These are phyloP conservation scores for Phoxinus phoxinus DNA, from an alignment of 2,113 vertebrate species.

Conservation along the genomic window DNA sequence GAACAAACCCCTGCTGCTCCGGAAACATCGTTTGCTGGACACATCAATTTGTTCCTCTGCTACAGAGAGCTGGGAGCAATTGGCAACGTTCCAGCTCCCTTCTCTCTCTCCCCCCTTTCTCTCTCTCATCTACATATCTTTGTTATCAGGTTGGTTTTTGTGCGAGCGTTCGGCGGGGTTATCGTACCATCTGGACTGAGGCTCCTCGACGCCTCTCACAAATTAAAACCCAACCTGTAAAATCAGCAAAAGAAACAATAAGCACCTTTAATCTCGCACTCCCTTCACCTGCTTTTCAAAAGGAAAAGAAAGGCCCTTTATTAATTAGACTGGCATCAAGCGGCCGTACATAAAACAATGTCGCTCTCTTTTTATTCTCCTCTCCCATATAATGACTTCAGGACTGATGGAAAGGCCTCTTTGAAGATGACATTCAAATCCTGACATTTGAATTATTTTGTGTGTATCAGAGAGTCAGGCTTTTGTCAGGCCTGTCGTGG, in stretches of 20 bases:
- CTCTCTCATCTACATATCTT: slow-evolving; percentile 96
- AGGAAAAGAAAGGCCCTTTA: slow-evolving; percentile 86
- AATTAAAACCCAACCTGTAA: slow-evolving; percentile 99
- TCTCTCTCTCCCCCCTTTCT: slow-evolving; percentile 67
- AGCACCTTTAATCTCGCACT: slow-evolving; percentile 97
- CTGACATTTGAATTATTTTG: slow-evolving; percentile 99
- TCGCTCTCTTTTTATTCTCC: slow-evolving; percentile 81
- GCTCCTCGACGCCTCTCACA: slow-evolving; percentile 91
- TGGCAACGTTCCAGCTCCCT: slow-evolving; percentile 86
- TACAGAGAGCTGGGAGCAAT: slow-evolving; percentile 89
- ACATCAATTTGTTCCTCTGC: slow-evolving; percentile 94
- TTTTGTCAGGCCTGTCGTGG: slow-evolving; percentile 70
- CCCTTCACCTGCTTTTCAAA: slow-evolving; percentile 90
- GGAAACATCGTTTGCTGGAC: slow-evolving; percentile 86
- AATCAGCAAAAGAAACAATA: slow-evolving; percentile 98
- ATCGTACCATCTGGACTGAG: slow-evolving; percentile 94
- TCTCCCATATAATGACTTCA: slow-evolving; percentile 88
- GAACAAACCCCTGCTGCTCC: slow-evolving; percentile 82
- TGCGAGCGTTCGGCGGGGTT: slow-evolving; percentile 87
- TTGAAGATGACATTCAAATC: slow-evolving; percentile 99
- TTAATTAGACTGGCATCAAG: slow-evolving; percentile 99
- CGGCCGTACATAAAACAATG: slow-evolving; percentile 97
- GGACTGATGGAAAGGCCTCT: slow-evolving; percentile 94
- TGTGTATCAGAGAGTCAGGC: slow-evolving; percentile 90
- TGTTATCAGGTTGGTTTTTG: slow-evolving; percentile 93